Percentiles rank a stretch among this genome's conserved stretches.
Evolutionary conservation across 2,797 vertebrate species (phyloP).

Genomic region (Anguilla megastoma): DNA sequence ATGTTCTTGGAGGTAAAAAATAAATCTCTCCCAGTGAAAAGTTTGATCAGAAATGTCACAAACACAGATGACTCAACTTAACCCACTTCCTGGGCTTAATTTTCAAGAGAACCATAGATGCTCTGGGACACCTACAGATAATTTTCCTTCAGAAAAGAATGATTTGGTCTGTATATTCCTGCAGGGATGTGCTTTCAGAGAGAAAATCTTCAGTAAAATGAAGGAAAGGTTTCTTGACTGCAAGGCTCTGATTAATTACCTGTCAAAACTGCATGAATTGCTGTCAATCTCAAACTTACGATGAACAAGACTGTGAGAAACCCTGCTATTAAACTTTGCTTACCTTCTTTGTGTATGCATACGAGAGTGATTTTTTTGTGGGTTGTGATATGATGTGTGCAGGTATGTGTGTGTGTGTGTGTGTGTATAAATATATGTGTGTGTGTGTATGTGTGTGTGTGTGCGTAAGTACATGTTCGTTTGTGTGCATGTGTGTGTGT

Average conservation of each 20-base stretch:
- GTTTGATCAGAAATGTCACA: neutral
- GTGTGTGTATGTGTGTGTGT: neutral
- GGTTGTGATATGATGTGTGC: neutral
- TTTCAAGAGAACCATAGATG: neutral
- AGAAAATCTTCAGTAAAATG: neutral
- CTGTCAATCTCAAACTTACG: slow-evolving; percentile 4
- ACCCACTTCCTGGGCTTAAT: neutral
- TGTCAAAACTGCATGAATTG: neutral
- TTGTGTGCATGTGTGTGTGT: neutral
- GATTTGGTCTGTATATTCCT: neutral
- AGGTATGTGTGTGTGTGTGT: neutral
- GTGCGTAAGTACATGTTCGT: neutral
- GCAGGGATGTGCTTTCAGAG: neutral
- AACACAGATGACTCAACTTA: neutral
- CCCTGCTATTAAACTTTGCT: neutral
- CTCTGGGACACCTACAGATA: neutral
- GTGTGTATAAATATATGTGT: neutral
- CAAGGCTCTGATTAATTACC: slow-evolving; percentile 11
- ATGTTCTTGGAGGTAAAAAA: neutral
- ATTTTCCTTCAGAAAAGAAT: neutral
- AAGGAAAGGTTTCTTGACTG: slow-evolving; percentile 3
- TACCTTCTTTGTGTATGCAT: neutral
- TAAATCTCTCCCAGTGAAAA: neutral
- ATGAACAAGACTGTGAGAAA: neutral
- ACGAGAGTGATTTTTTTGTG: neutral